phyloP scores from a whole-genome alignment of 2,888 invertebrate species.

The Terebella lapidaria region DNA sequence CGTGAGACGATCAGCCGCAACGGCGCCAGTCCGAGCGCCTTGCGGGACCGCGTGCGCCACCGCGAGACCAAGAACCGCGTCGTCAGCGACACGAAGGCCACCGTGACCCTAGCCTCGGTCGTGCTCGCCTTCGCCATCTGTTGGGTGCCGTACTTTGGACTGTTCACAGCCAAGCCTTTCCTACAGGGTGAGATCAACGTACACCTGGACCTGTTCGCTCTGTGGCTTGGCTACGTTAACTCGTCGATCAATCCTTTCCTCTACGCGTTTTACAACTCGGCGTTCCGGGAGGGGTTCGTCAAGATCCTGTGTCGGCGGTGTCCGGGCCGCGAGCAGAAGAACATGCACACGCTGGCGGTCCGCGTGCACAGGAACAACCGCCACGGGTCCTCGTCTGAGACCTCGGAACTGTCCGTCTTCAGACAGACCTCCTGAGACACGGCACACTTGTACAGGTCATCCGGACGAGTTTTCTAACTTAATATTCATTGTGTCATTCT shows the following conservation, averaged over 20 bases:
- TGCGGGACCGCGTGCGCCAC: not conserved
- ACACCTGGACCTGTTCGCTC: conserved; percentile 22
- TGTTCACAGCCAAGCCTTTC: conserved; percentile 27
- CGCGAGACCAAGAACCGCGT: not conserved
- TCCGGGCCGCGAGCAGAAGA: not conserved
- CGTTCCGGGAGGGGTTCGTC: conserved; percentile 25
- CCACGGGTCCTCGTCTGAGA: not conserved
- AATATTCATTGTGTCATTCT: too few species aligned
- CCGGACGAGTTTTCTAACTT: too few species aligned
- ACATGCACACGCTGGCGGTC: not conserved
- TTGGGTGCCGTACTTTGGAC: conserved; percentile 27
- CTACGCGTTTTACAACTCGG: conserved; percentile 29
- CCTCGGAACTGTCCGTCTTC: conserved; percentile 1
- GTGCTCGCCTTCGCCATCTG: conserved; percentile 28
- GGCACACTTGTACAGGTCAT: too few species aligned
- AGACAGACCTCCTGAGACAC: too few species aligned
- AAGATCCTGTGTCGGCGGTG: conserved; percentile 22
- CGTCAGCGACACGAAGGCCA: conserved; percentile 25
- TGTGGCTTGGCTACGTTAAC: conserved; percentile 28
- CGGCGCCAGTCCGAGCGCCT: not conserved
- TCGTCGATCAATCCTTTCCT: conserved; percentile 27
- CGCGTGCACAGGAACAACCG: not conserved
- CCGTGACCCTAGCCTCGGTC: conserved; percentile 25
- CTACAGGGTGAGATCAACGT: conserved; percentile 7
- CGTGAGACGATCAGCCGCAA: not conserved